Evolutionary conservation across 2,888 invertebrate species (phyloP), one percentile per base, ranked within the genome.

Genomic region (Cordilura impudica): DNA sequence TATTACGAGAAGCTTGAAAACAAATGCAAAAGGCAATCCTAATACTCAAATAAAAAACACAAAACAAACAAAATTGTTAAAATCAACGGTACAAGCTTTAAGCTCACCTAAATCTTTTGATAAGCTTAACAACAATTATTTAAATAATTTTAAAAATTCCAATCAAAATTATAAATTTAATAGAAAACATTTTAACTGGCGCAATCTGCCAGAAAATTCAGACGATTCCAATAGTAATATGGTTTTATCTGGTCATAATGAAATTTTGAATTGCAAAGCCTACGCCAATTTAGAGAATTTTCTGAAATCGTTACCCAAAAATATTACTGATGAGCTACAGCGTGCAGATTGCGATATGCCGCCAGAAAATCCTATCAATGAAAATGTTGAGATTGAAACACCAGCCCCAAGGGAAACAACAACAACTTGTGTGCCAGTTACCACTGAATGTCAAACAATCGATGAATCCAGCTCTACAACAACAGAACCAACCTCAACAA

Each of bases 221-320:
- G n/a, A n/a, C n/a, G 23, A 53, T 3, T 16, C 65, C 0, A n/a
- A n/a, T n/a, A 31, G 31, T 8, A 73, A 69, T n/a, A 8, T 81
- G 3, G 19, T 78, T 4, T 23, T 73, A 7, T 58, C 78, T 1
- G 45, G 83, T 1, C 74, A 74, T n/a, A 81, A 84, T 35, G 79
- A 83, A 6, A 60, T 84, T 1, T 73, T 83, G 10, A 82, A 84
- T 19, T 83, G 84, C 12, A 72, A 78, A 0, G 81, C 83, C 1
- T 83, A 82, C 26, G 7, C 71, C 0, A 83, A 70, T 7, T 31
- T 85, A 4, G 82, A 84, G 29, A 82, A 81, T 1, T 83, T 83
- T 39, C 56, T 85, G 0, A 83, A 79, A 21, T 76, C 77, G 1
- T 6, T 72, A 18, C 60, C 66, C 4, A 58, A 65, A 58, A 79